Base-by-base conservation (phyloP, 2,113 vertebrate genomes). In the Salvelinus fontinalis region DNA sequence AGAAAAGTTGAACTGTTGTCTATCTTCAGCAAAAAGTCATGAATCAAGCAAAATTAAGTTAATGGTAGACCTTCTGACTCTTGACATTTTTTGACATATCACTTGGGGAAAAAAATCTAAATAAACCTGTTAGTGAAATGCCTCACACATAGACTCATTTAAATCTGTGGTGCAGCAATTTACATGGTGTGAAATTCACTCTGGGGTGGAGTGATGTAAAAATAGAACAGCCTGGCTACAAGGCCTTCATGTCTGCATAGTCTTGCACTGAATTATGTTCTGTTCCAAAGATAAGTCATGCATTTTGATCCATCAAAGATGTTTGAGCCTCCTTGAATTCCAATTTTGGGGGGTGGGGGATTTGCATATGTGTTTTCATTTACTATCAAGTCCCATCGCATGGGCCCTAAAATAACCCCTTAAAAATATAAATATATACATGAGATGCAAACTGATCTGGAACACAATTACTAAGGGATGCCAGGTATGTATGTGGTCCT, bases 121-220 rank as follows among this genome's bases (percentile, higher is more conserved):
- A 67, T 67, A 5, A 67, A 14, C 26, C 65, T 29, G 27, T 29
- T 16, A 0, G 13, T 67, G 12, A 29, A 67, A 29, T 16, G 4
- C 14, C 4, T 6, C 3, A 67, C 13, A 54, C 16, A 12, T 16
- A 54, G 51, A 44, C 39, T 54, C 51, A 14, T 54, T 54, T 54
- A 54, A 54, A 14, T 18, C 51, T 54, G 51, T 54, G 16, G 11
- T 51, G 14, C 49, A 51, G 14, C 49, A 14, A 51, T 16, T 51
- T 13, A 54, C 51, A 16, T 68, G 67, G 29, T 68, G 67, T 68
- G 31, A 68, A 68, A 68, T 39, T 31, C 29, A n/a, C 31, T 44
- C 29, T 9, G 65, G 24, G 27, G 26, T 67, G 22, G 18, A 67
- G 13, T 7, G 2, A 68, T 68, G 67, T 68, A 67, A 29, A 67